Conservation (phyloP, 2,888 invertebrate species). For the Cantharis nigra region DNA sequence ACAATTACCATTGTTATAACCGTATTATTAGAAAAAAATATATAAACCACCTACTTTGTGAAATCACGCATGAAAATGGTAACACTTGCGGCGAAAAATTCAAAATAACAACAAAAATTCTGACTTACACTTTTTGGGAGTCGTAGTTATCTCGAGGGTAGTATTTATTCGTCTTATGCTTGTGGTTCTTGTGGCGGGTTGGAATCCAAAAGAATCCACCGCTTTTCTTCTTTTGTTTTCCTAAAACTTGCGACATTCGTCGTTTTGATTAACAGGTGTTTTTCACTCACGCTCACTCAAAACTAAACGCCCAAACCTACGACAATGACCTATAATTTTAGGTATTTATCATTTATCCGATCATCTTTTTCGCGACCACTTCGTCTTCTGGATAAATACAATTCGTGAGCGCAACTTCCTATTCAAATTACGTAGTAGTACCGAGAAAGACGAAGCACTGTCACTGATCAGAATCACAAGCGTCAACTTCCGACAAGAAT, state of each 20-base stretch:
- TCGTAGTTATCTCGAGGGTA: conserved; percentile 16
- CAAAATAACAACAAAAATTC: not conserved
- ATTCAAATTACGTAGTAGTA: not conserved
- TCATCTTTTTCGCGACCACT: conserved; percentile 9
- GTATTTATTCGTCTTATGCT: conserved; percentile 29
- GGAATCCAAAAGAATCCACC: conserved; percentile 33
- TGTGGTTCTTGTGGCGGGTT: conserved; percentile 16
- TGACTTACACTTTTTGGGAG: conserved; percentile 14
- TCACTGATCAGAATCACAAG: not conserved
- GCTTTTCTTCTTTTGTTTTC: conserved; percentile 24
- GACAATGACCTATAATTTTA: conserved; percentile 18
- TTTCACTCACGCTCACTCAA: not conserved
- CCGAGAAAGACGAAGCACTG: not conserved
- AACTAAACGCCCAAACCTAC: not conserved
- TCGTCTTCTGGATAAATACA: conserved; percentile 2
- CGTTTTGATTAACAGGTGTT: conserved; percentile 3
- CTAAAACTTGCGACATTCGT: conserved; percentile 20
- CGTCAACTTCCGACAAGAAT: not conserved
- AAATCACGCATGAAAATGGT: not conserved
- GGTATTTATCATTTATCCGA: conserved; percentile 17
- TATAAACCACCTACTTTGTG: not conserved
- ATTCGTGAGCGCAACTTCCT: not conserved
- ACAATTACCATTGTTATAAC: not conserved
- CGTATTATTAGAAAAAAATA: not conserved
- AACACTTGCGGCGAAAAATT: not conserved